Percentiles rank a stretch among this genome's conserved stretches.
These are phyloP conservation scores for Bufo bufo DNA, from an alignment of 2,113 vertebrate species.

Conservation along the genomic window DNA sequence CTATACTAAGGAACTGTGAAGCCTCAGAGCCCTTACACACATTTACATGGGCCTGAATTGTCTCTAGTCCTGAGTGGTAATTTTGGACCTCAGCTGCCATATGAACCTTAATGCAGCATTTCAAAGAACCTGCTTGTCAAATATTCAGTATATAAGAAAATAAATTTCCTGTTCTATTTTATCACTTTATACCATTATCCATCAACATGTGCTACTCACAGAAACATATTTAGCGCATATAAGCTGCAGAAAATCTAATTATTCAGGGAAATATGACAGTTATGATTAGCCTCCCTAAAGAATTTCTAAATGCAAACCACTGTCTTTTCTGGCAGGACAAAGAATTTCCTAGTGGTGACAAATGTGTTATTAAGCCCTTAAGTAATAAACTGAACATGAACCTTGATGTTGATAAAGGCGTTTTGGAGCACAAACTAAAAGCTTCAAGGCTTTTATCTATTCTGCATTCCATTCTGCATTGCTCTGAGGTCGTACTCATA, in stretches of 20 bases:
- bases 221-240: background rate
- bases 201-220: background rate
- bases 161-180: background rate
- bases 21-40: background rate
- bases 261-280: background rate
- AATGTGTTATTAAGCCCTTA: slow-evolving; percentile 53
- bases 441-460: slow-evolving; percentile 49
- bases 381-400: slow-evolving; percentile 54
- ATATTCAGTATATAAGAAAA: background rate
- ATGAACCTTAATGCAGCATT: background rate
- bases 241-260: slow-evolving; percentile 15
- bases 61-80: background rate
- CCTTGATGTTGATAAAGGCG: slow-evolving; percentile 49
- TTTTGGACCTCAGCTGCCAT: background rate
- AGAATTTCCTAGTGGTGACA: slow-evolving; percentile 51
- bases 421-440: slow-evolving; percentile 47
- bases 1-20: background rate
- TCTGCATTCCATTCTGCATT: slow-evolving; percentile 45
- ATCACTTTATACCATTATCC: background rate
- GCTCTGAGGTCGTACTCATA: slow-evolving; percentile 40
- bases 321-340: slow-evolving; percentile 46
- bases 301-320: slow-evolving; percentile 27
- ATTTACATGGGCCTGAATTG: background rate
- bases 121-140: background rate
- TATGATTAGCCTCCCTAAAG: slow-evolving; percentile 8